Evolutionary conservation across 2,888 invertebrate genomes (phyloP), one percentile per base, ranked within the genome.

Genomic region (Clunio marinus): DNA sequence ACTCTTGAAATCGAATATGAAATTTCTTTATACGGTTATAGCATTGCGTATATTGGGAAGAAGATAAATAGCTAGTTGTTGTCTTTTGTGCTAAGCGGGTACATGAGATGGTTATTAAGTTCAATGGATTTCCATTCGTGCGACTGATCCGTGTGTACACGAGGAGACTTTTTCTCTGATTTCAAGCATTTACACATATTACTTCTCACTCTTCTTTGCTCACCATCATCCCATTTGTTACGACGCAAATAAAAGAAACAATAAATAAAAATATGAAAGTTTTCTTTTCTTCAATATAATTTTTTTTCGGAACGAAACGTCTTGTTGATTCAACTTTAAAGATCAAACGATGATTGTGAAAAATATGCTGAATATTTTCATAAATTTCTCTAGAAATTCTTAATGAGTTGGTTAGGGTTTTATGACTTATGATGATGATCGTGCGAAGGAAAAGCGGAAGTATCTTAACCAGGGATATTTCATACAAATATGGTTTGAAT

Each of bases 261-360:
- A 46, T 46, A 51, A 66, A 66, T 35, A 45, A 45, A 66, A 66
- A 66, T 66, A 66, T 66, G 66, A 66, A 66, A 66, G 66, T 66
- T 66, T 46, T 57, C 45, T 45, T 45, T 32, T 45, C 45, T 45
- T 15, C n/a, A n/a, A n/a, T n/a, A n/a, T 41, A 10, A 10, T 41
- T 41, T 2, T 5, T n/a, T 41, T 41, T 41, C 41, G 2, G 41
- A 10, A 2, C 15, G 41, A 41, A n/a, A n/a, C n/a, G n/a, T n/a
- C n/a, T n/a, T n/a, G n/a, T n/a, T 32, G 15, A 41, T 41, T 41
- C 41, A n/a, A 2, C 41, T 2, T 15, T 2, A 41, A 41, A 32
- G 32, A 32, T 32, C 32, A 5, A 8, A 32, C 32, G 32, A 32
- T 41, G 41, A 41, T 41, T 41, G 41, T 41, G 41, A 32, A 41